Base-by-base conservation (phyloP, 2,888 invertebrate genomes). In the Anthoptus insignis region DNA sequence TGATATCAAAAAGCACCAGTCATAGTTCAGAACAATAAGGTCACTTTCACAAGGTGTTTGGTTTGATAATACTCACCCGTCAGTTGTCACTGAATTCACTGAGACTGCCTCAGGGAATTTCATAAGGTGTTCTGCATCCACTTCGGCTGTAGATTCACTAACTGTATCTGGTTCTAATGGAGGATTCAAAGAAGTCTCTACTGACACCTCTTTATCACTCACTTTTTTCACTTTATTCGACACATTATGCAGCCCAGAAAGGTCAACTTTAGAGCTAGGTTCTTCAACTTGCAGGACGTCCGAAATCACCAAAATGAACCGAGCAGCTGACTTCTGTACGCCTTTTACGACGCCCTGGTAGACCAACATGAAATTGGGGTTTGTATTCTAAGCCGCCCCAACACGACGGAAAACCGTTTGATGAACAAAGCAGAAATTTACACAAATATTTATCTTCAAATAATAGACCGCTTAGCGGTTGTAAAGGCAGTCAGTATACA, bases 231-330 rank as follows among this genome's bases (percentile, higher is more conserved):
- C 57, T 64, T 64, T 64, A 52, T 64, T 64, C 21, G 90, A 93
- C 72, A 89, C 89, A 82, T 87, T 93, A 66, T 86, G 91, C 21
- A 92, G 83, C 32, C 92, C 91, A 24, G 91, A 92, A 29, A 90
- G 75, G 69, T 91, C 91, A 13, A 89, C 84, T 32, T 84, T 83
- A 21, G 79, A 72, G 56, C 80, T 80, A 49, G 72, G 76, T 67
- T 80, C 81, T 61, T 89, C 89, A 37, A 78, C 83, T 70, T 89
- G 89, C 73, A 93, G 89, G 73, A 87, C 93, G 81, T 95, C 95
- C 37, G 94, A 94, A 64, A 95, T 94, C 77, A 94, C 94, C 79
- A 95, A 87, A 72, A 95, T 83, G 83, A 95, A 94, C 71, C 72
- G 94, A 91, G 81, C 94, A 94, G 85, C 95, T 27, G 27, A 27